A percentile compares a stretch with the other conserved stretches of the same genome.
phyloP scores from a whole-genome alignment of 2,797 vertebrate genomes.

The Enteromius trimaculatus region DNA sequence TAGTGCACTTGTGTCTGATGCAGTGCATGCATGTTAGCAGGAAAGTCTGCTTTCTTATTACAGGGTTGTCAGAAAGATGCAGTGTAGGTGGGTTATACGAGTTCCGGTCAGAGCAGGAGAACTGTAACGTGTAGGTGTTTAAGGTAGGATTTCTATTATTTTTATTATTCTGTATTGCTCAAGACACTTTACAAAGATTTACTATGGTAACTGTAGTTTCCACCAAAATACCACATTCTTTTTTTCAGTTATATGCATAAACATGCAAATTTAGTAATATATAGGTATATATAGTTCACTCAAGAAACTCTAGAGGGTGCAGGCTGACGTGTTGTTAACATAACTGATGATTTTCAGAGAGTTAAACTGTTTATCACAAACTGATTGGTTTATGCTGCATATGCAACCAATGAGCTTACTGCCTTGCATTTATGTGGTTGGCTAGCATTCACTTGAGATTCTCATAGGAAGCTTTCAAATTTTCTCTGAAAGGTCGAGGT shows the following conservation, averaged over 20 bases:
- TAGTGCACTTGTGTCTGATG: constrained; percentile 18
- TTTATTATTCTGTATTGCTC: neutral
- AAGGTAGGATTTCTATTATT: constrained; percentile 28
- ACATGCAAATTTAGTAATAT: neutral
- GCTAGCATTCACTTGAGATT: no score
- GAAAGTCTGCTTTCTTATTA: constrained; percentile 57
- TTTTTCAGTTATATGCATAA: neutral
- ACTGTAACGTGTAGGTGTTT: constrained; percentile 24
- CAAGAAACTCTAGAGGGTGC: no score
- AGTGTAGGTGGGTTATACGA: constrained; percentile 11
- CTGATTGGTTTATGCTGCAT: no score
- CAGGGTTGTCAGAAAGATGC: constrained; percentile 10
- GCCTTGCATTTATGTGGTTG: no score
- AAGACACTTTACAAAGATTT: constrained; percentile 9
- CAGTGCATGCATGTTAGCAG: constrained; percentile 57
- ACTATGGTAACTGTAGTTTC: neutral
- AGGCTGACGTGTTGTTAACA: no score
- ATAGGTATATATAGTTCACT: no score
- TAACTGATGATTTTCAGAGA: no score
- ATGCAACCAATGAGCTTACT: no score
- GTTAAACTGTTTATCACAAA: no score
- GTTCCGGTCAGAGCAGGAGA: constrained; percentile 19
- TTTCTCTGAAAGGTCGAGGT: no score
- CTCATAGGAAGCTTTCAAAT: no score
- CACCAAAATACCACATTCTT: neutral